Conservation (phyloP, 30 jellyfish, hydroid and myxozoan species). For the Turritopsis rubra region DNA sequence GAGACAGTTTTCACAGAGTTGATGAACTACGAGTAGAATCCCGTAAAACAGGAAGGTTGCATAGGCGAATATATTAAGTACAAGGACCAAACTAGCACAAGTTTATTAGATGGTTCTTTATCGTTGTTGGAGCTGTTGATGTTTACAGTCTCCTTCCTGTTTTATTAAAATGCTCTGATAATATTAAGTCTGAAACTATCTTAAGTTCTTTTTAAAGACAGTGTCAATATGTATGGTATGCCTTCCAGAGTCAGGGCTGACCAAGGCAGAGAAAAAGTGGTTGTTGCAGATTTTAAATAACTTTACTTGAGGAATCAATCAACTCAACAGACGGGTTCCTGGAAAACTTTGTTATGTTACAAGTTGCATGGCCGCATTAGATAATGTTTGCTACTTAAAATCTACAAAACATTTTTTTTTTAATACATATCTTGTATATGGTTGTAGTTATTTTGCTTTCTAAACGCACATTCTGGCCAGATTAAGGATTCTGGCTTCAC, state of each 20-base stretch:
- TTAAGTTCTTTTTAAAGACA: slow-evolving; percentile 19
- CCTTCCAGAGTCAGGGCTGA: slow-evolving; percentile 52
- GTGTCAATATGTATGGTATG: slow-evolving; percentile 36
- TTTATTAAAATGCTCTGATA: slow-evolving; percentile 24
- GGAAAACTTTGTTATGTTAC: neutral
- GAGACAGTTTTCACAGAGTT: neutral
- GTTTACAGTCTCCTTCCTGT: slow-evolving; percentile 37
- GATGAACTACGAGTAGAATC: slow-evolving; percentile 7
- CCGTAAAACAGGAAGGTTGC: slow-evolving; percentile 1
- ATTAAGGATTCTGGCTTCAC: too few relatives aligned
- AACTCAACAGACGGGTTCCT: neutral
- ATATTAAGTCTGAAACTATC: slow-evolving; percentile 35
- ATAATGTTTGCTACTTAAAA: neutral
- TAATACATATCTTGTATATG: too few relatives aligned
- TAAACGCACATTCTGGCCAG: too few relatives aligned
- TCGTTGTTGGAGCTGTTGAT: slow-evolving; percentile 16
- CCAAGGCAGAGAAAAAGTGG: slow-evolving; percentile 50
- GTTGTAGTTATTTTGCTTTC: too few relatives aligned
- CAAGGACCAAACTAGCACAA: slow-evolving; percentile 24
- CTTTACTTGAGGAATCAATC: neutral
- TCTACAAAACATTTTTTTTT: neutral
- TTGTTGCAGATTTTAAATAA: slow-evolving; percentile 22
- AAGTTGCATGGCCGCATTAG: neutral
- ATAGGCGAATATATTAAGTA: neutral
- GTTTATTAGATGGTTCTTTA: slow-evolving; percentile 20